These are phyloP conservation scores for Athrips mouffetella DNA, from an alignment of 2,888 invertebrate genomes.

Conservation along the genomic window DNA sequence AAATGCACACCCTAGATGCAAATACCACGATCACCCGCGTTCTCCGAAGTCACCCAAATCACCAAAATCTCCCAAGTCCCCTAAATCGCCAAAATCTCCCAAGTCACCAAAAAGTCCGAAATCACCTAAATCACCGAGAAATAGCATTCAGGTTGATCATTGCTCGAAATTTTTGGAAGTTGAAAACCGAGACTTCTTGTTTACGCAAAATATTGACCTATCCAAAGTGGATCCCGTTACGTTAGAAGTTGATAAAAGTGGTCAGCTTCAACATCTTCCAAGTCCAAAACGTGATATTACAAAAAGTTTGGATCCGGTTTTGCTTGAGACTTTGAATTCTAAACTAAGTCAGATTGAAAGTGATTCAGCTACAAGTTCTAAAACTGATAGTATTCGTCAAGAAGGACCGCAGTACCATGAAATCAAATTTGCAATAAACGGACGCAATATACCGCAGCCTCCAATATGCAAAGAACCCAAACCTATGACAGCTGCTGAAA, in stretches of 20 bases:
- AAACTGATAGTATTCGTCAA: slow-evolving; percentile 82
- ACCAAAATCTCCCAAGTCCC: slow-evolving; percentile 82
- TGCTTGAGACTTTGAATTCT: slow-evolving; percentile 83
- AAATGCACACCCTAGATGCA: slow-evolving; percentile 67
- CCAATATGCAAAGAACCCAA: slow-evolving; percentile 64
- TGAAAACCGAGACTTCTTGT: slow-evolving; percentile 81
- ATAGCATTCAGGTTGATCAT: slow-evolving; percentile 54
- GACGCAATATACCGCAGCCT: slow-evolving; percentile 60
- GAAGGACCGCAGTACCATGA: slow-evolving; percentile 76
- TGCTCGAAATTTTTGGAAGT: slow-evolving; percentile 70
- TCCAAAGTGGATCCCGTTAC: slow-evolving; percentile 86
- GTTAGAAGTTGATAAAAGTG: slow-evolving; percentile 82
- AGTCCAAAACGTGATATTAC: slow-evolving; percentile 86
- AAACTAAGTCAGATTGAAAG: slow-evolving; percentile 87
- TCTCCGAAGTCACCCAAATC: slow-evolving; percentile 72
- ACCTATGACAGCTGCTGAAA: slow-evolving; percentile 67
- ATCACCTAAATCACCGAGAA: slow-evolving; percentile 76
- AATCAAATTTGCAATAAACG: slow-evolving; percentile 74
- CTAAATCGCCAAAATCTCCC: slow-evolving; percentile 80
- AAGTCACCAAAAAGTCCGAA: slow-evolving; percentile 78
- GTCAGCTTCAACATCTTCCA: slow-evolving; percentile 80
- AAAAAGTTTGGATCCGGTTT: slow-evolving; percentile 81
- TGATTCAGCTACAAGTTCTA: slow-evolving; percentile 85
- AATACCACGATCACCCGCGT: slow-evolving; percentile 74
- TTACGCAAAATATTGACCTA: slow-evolving; percentile 86